Evolutionary conservation across 2,797 vertebrate genomes (phyloP), one percentile per base, ranked within the genome.

Genomic region (Paramormyrops hopkinsi): DNA sequence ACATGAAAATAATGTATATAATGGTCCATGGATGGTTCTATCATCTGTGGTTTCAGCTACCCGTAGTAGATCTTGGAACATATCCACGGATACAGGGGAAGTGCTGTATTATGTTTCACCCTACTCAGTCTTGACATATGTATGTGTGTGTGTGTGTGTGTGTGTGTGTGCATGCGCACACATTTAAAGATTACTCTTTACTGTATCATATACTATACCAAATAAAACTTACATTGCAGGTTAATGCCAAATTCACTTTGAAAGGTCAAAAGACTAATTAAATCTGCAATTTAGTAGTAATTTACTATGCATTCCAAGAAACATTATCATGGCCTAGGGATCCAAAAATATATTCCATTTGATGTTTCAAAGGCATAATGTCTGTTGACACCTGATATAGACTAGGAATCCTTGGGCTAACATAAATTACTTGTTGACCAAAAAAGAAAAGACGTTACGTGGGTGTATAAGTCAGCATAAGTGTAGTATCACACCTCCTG

Each of bases 251-350:
- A 85, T 85, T 85, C 46, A 85, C 82, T 85, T 85, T 85, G n/a
- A 85, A 85, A 85, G 82, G 82, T 85, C 48, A 85, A 50, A 51
- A 85, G 48, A 85, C 82, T 85, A 85, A 85, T 85, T 85, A 22
- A 41, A 56, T 54, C 37, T 87, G 22, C 53, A 56, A 14, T 87
- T 56, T n/a, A 56, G 14, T n/a, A 56, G 51, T 87, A 59, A 56
- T 56, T 87, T 59, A 87, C 86, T 59, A 19, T 56, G 53, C 29
- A 37, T 86, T 86, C 29, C 85, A 86, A 53, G 85, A 50, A 33
- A 14, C 86, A 54, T 87, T 87, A 53, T 37, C 53, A 51, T 37
- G 33, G 6, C 37, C 86, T 11, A 33, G 51, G 51, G 29, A 56
- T 44, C 53, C 51, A 37, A 37, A n/a, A 87, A 87, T 56, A 87